Percentiles rank a stretch among this genome's conserved stretches.
Evolutionary conservation across 1,140 invertebrate genomes (phyloP).

Genomic region (Dolichoris vasculosae): DNA sequence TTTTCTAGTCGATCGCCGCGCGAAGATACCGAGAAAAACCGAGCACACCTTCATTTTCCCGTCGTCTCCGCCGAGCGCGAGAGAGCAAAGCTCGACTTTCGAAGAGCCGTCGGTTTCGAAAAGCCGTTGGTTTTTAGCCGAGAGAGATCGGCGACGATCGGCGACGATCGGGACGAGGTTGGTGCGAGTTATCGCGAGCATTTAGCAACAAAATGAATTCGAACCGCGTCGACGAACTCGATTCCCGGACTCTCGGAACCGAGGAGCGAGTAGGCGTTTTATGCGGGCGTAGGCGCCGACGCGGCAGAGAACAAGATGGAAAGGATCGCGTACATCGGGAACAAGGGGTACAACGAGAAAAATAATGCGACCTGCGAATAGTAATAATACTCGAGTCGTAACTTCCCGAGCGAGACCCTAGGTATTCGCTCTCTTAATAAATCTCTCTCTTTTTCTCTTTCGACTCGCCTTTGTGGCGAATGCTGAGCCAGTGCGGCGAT

Average conservation of each 20-base stretch:
- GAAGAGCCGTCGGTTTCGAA: constrained; percentile 30
- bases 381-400: constrained; percentile 70
- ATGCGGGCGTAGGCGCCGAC: constrained; percentile 51
- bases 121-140: constrained; percentile 16
- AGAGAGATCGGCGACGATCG: too few species aligned
- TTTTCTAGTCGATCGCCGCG: constrained; percentile 41
- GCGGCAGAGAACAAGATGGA: constrained; percentile 19
- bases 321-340: constrained; percentile 18
- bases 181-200: constrained; percentile 59
- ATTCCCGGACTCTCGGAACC: constrained; percentile 43
- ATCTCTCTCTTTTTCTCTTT: neutral
- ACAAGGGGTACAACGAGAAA: constrained; percentile 52
- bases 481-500: constrained; percentile 59
- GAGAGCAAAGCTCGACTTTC: neutral
- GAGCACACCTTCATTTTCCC: neutral
- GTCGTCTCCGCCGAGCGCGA: neutral
- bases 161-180: constrained; percentile 53
- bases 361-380: constrained; percentile 64
- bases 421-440: neutral
- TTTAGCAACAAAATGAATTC: constrained; percentile 54
- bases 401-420: constrained; percentile 61
- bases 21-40: neutral
- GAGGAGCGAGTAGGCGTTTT: constrained; percentile 59
- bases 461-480: neutral
- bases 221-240: constrained; percentile 54